Evolutionary conservation across 2,888 invertebrate species (phyloP).

Genomic region (Lithodes maja): DNA sequence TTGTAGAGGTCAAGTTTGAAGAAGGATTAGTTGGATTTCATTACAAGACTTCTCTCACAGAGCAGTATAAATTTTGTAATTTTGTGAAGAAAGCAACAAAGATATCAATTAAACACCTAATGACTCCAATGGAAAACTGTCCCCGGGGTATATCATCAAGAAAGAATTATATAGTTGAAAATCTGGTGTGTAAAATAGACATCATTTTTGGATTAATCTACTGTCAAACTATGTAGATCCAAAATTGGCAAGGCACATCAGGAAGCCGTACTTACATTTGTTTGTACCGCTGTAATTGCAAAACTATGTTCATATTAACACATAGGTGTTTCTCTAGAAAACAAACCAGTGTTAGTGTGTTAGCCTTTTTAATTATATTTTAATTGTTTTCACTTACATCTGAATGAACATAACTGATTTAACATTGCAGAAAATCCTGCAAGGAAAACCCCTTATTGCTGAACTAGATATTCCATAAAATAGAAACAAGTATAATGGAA

Average conservation of each 20-base stretch:
- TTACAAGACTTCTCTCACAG: conserved; percentile 35
- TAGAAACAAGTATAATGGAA: no score
- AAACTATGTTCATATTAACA: conserved; percentile 5
- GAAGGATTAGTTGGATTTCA: conserved; percentile 38
- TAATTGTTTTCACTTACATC: neutral
- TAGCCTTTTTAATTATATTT: conserved; percentile 9
- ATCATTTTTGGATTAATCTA: conserved; percentile 34
- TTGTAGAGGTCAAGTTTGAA: conserved; percentile 42
- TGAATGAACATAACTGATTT: neutral
- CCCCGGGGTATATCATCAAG: conserved; percentile 23
- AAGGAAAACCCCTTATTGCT: neutral
- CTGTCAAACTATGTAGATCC: conserved; percentile 13
- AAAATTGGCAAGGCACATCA: conserved; percentile 16
- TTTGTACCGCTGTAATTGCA: neutral
- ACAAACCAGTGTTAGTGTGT: neutral
- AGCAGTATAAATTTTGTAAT: conserved; percentile 36
- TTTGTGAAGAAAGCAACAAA: conserved; percentile 37
- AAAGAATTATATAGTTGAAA: conserved; percentile 37
- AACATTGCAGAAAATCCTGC: neutral
- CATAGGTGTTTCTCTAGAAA: conserved; percentile 16
- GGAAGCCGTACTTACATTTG: neutral
- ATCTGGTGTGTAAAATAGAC: conserved; percentile 44
- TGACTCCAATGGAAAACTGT: conserved; percentile 31
- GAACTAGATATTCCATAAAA: no score
- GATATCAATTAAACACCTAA: conserved; percentile 42